Evolutionary conservation across 1,140 invertebrate genomes (phyloP).

Genomic region (Hypsibius dujardini): DNA sequence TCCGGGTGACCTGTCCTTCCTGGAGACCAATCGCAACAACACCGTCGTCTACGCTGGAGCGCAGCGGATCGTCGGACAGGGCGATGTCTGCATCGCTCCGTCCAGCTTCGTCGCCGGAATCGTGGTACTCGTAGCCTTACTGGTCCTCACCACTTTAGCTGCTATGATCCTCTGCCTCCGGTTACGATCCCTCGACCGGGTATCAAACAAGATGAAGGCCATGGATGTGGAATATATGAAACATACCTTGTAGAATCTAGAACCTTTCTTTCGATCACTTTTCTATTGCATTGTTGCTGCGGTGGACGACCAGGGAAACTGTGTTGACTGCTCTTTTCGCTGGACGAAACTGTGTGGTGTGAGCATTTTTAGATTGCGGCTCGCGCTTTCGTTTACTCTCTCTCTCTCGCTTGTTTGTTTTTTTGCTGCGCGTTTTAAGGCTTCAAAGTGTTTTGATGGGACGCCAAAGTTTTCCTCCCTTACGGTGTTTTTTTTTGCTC

Average conservation of each 20-base stretch:
- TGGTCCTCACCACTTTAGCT: slow-evolving; percentile 60
- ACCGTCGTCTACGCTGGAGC: slow-evolving; percentile 53
- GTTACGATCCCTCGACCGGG: not conserved
- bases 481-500: no score
- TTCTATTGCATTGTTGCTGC: no score
- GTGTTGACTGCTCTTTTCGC: no score
- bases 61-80: slow-evolving; percentile 40
- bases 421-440: no score
- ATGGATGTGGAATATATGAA: slow-evolving; percentile 7
- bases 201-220: slow-evolving; percentile 1
- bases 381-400: no score
- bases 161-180: slow-evolving; percentile 59
- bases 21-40: slow-evolving; percentile 52
- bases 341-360: no score
- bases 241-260: not conserved
- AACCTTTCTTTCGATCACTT: no score
- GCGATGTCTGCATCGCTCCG: slow-evolving; percentile 74
- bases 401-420: no score
- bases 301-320: no score
- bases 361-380: no score
- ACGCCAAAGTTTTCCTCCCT: no score
- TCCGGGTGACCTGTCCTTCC: slow-evolving; percentile 61
- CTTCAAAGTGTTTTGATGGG: no score
- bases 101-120: slow-evolving; percentile 67
- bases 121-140: slow-evolving; percentile 53